phyloP scores from a whole-genome alignment of 1,140 invertebrate genomes.

The Apis laboriosa region DNA sequence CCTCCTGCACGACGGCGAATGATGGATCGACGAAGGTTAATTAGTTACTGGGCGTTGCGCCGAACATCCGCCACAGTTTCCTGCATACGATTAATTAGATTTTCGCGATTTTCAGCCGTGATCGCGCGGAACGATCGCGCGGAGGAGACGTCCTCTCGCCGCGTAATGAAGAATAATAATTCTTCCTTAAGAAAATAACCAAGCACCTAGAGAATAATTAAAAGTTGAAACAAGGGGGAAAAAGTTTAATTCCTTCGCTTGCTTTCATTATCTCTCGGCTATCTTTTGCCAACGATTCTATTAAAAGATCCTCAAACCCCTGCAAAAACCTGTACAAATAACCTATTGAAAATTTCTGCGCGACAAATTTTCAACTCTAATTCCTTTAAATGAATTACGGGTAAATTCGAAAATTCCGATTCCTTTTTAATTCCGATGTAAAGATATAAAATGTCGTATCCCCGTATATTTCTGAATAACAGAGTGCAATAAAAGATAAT shows the following conservation, averaged over 20 bases:
- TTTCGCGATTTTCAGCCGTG: constrained; percentile 41
- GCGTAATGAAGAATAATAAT: neutral
- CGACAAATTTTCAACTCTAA: neutral
- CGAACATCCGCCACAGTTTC: constrained; percentile 46
- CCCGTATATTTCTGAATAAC: too few species aligned
- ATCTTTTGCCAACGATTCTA: neutral
- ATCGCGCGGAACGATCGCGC: neutral
- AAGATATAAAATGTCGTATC: too few species aligned
- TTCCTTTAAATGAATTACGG: too few species aligned
- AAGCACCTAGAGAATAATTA: neutral
- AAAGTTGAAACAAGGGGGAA: neutral
- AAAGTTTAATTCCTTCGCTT: neutral
- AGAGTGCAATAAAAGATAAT: too few species aligned
- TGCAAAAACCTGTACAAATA: neutral
- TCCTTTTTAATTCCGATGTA: too few species aligned
- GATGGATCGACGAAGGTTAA: constrained; percentile 51
- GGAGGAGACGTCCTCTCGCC: neutral
- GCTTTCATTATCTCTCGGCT: neutral
- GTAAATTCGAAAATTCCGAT: too few species aligned
- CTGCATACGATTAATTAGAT: constrained; percentile 50
- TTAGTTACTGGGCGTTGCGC: constrained; percentile 39
- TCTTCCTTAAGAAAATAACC: neutral
- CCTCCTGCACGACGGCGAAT: constrained; percentile 26
- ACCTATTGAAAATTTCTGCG: neutral
- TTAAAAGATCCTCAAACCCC: neutral